Base-by-base conservation (phyloP, 2,113 vertebrate species). In the Zosterops hypoxanthus region DNA sequence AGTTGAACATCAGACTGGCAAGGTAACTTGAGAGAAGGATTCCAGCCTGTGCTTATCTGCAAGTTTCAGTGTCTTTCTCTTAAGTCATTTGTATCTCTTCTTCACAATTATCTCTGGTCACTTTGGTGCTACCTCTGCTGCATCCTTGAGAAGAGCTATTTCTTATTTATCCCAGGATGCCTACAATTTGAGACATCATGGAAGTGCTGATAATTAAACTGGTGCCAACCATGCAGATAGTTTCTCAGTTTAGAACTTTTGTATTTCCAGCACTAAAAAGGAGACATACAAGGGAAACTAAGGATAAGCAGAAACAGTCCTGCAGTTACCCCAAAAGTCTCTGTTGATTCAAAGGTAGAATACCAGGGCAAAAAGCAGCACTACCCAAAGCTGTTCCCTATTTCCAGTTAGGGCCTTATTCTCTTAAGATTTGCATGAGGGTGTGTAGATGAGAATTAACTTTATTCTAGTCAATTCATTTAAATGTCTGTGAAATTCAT, bases 281-380 rank as follows among this genome's bases (percentile, higher is more conserved):
- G 4, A 13, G 1, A 1, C 0, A 3, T 31, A 10, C 8, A 57
- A 65, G 8, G 15, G 7, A 84, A 84, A 31, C 5, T 49, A 69
- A 39, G 21, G 14, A 64, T 59, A 71, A 60, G 18, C 24, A 76
- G 46, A n/a, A n/a, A 53, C 53, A 52, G 6, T 65, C 31, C 22
- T 53, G 28, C 19, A 36, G 33, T 49, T 47, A 69, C 26, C 12
- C 19, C 23, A 36, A 65, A 61, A n/a, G 5, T 46, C 33, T 78
- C 47, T 73, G 9, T 57, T 71, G 25, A 50, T 42, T 21, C 7
- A 47, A 46, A 63, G 20, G 28, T 23, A 53, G 9, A 65, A 3
- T 49, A 39, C 21, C 11, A 69, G 19, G 50, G 13, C 15, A 63
- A 12, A 42, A 87, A 63, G 4, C 16, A 66, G 25, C 44, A 33